A percentile compares a stretch with the other conserved stretches of the same genome.
Evolutionary conservation across 2,888 invertebrate species (phyloP).

Genomic region (Gymnoscelis rufifasciata): DNA sequence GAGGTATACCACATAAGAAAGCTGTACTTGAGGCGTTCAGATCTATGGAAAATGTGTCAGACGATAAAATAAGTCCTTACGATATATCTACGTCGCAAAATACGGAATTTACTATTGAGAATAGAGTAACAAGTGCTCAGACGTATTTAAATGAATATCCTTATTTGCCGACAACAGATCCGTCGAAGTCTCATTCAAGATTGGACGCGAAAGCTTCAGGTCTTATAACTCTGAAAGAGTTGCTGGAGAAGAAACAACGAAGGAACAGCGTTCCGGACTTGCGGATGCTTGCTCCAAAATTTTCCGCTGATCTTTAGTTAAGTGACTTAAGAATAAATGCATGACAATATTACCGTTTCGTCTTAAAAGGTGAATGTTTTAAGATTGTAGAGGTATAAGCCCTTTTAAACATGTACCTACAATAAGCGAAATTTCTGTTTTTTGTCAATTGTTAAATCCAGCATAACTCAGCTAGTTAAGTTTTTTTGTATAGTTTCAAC

Average conservation of each 20-base stretch:
- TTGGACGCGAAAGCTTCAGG: conserved; percentile 66
- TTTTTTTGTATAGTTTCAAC: too few species aligned
- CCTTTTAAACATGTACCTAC: too few species aligned
- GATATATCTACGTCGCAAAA: conserved; percentile 59
- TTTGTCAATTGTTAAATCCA: too few species aligned
- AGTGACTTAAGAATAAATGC: too few species aligned
- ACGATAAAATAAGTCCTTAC: conserved; percentile 58
- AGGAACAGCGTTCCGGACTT: conserved; percentile 73
- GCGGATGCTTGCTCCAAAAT: conserved; percentile 60
- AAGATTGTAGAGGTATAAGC: too few species aligned
- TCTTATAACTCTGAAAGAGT: conserved; percentile 66
- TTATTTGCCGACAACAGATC: conserved; percentile 71
- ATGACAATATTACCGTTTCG: too few species aligned
- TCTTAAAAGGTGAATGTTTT: too few species aligned
- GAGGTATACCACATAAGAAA: conserved; percentile 75
- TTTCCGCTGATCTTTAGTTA: conserved; percentile 55
- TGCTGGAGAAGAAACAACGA: conserved; percentile 53
- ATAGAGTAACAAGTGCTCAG: conserved; percentile 60
- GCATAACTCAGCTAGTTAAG: too few species aligned
- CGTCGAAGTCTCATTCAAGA: conserved; percentile 69
- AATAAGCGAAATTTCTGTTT: too few species aligned
- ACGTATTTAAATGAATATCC: conserved; percentile 72
- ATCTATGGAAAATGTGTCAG: conserved; percentile 70
- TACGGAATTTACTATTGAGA: conserved; percentile 57
- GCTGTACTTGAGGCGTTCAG: conserved; percentile 74